A percentile compares a stretch with the other conserved stretches of the same genome.
These are phyloP conservation scores for Philypnodon macrostomus DNA, from an alignment of 2,797 vertebrate genomes.

Conservation along the genomic window DNA sequence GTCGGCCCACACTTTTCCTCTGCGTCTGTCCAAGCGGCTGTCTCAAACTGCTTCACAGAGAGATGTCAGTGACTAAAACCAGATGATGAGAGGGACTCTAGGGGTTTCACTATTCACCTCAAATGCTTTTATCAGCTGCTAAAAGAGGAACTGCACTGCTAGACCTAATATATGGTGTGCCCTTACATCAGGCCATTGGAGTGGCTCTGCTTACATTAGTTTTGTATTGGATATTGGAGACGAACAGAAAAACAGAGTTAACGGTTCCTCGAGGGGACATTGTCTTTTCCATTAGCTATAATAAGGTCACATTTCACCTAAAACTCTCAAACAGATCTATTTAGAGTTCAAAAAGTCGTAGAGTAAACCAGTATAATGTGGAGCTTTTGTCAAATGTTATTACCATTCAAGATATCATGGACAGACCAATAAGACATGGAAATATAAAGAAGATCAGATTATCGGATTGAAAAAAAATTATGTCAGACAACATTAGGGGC, in stretches of 20 bases:
- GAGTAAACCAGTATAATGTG: neutral
- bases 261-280: constrained; percentile 33
- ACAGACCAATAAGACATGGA: no score
- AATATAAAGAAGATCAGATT: no score
- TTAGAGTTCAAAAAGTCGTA: neutral
- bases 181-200: constrained; percentile 12
- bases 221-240: constrained; percentile 15
- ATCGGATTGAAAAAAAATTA: no score
- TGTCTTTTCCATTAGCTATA: constrained; percentile 38
- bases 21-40: constrained; percentile 46
- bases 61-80: constrained; percentile 36
- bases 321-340: constrained; percentile 1
- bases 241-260: constrained; percentile 39
- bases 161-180: constrained; percentile 34
- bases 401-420: no score
- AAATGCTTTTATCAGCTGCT: constrained; percentile 67
- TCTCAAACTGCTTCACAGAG: constrained; percentile 48
- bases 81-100: constrained; percentile 54
- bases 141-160: constrained; percentile 34
- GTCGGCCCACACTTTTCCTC: constrained; percentile 63
- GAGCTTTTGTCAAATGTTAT: no score
- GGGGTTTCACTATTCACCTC: constrained; percentile 24
- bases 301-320: constrained; percentile 5
- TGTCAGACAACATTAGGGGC: no score
- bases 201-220: constrained; percentile 32